Evolutionary conservation across 2,888 invertebrate species (phyloP).

Genomic region (Pseudococcus jackbeardsleyi): DNA sequence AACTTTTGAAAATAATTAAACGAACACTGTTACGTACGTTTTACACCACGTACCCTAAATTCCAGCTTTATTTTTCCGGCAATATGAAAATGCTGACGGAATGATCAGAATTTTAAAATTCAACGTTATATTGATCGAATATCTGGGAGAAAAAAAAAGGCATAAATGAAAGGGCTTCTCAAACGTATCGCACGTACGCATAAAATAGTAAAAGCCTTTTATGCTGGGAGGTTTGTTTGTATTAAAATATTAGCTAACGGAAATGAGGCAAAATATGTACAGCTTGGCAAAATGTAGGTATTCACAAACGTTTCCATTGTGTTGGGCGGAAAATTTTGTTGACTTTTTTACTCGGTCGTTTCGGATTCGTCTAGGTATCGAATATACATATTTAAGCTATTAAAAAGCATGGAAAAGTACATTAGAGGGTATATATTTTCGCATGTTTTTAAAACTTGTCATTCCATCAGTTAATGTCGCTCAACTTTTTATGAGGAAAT

Average conservation of each 20-base stretch:
- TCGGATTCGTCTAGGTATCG: background rate
- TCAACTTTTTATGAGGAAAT: no score
- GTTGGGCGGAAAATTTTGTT: background rate
- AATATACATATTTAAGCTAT: background rate
- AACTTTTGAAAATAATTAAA: background rate
- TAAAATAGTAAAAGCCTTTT: constrained; percentile 41
- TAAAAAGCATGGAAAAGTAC: background rate
- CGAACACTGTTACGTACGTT: background rate
- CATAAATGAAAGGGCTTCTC: constrained; percentile 15
- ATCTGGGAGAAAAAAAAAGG: background rate
- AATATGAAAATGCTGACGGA: background rate
- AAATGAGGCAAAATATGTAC: background rate
- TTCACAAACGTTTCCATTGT: background rate
- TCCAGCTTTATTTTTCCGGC: background rate
- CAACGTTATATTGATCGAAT: constrained; percentile 16
- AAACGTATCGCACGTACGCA: background rate
- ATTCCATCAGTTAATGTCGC: no score
- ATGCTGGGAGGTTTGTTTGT: background rate
- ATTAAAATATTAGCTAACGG: constrained; percentile 21
- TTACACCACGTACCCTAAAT: constrained; percentile 5
- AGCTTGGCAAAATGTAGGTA: background rate
- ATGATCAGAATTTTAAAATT: constrained; percentile 49
- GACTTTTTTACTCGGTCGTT: background rate
- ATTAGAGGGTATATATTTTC: no score
- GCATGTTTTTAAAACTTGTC: no score